Base-by-base conservation (phyloP, 2,797 vertebrate genomes). In the Mycteria americana region DNA sequence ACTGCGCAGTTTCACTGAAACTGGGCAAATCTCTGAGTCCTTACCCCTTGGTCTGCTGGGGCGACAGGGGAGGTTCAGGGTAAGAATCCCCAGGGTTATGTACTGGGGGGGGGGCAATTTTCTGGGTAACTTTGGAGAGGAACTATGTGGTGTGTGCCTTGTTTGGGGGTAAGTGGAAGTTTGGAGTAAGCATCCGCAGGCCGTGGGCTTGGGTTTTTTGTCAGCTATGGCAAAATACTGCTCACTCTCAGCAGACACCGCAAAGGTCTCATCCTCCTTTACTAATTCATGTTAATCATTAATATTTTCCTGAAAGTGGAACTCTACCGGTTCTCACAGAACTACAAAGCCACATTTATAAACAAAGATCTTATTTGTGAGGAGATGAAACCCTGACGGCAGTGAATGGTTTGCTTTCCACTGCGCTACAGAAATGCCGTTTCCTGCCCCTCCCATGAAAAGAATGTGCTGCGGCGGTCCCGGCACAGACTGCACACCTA, bases 401-500 rank as follows among this genome's bases (percentile, higher is more conserved):
- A 77, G 39, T 50, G 60, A 82, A 93, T 80, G 60, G 37, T 54
- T 96, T 91, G 79, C 85, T 95, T 96, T 91, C 91, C 81, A 77
- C 84, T 39, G 25, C 0, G 0, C 60, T 54, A n/a, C 56, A 80
- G 45, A 92, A 87, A 57, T 14, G 11, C 37, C 0, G 0, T 82
- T 97, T 96, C 95, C 96, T 96, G 93, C 91, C 90, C 94, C 95
- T 95, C 95, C 97, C 88, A 46, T 84, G 48, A 70, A 39, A 90
- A 68, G 68, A 85, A 93, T 92, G 82, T 73, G 56, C 78, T 62
- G 62, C 5, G 2, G 63, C 70, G 0, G 56, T 57, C 60, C 43
- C 13, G 3, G 76, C 48, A 11, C 54, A 59, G 50, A 10, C 74
- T 50, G 39, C 74, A 85, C 83, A 84, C 73, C 76, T 88, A 48